Percentiles rank a stretch among this genome's conserved stretches.
phyloP scores from a whole-genome alignment of 2,888 invertebrate genomes.

The Petrolisthes manimaculis region DNA sequence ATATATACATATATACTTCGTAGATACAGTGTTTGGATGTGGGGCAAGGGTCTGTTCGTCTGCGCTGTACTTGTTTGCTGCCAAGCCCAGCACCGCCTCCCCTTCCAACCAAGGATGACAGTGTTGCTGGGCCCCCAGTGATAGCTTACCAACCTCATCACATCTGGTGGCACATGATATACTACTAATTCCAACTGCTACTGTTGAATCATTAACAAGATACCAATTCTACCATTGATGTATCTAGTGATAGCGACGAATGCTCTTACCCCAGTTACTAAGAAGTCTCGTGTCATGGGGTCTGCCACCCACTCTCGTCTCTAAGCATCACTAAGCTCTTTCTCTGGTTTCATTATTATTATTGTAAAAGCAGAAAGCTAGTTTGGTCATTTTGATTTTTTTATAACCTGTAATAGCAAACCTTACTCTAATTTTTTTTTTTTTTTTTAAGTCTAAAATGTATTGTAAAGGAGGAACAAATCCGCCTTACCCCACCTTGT shows the following conservation, averaged over 20 bases:
- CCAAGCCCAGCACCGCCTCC: conserved; percentile 29
- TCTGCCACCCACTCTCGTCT: conserved; percentile 54
- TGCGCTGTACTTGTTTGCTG: conserved; percentile 11
- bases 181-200: conserved; percentile 25
- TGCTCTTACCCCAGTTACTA: conserved; percentile 13
- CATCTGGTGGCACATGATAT: conserved; percentile 12
- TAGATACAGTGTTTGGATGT: conserved; percentile 42
- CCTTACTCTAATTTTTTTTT: conserved; percentile 29
- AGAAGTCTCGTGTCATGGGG: conserved; percentile 36
- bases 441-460: conserved; percentile 29
- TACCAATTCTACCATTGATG: conserved; percentile 9
- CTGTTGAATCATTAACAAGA: conserved; percentile 24
- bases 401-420: conserved; percentile 36
- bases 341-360: conserved; percentile 45
- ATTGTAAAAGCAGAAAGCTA: conserved; percentile 52
- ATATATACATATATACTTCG: conserved; percentile 47
- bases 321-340: conserved; percentile 52
- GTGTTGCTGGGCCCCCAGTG: conserved; percentile 29
- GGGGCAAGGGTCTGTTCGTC: conserved; percentile 26
- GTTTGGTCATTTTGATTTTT: conserved; percentile 46
- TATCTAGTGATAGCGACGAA: conserved; percentile 36
- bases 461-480: conserved; percentile 33
- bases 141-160: conserved; percentile 17
- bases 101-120: conserved; percentile 15
- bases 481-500: conserved; percentile 30